phyloP scores from a whole-genome alignment of 2,888 invertebrate species.

The Synergus japonicus region DNA sequence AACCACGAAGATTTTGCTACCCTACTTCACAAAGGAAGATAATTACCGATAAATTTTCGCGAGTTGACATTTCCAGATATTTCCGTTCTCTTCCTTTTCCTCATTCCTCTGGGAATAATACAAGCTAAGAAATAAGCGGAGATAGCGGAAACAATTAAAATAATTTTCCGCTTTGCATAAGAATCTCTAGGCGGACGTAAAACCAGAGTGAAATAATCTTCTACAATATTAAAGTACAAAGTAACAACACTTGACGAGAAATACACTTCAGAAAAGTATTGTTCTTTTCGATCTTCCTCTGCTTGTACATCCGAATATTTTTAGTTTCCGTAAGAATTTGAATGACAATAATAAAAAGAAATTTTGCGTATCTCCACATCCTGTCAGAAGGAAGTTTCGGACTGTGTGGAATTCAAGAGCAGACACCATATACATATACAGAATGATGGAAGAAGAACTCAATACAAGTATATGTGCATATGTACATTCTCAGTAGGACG shows the following conservation, averaged over 20 bases:
- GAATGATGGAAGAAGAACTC: background rate
- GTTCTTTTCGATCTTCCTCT: background rate
- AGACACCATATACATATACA: background rate
- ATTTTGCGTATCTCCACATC: background rate
- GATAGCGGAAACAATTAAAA: conserved; percentile 40
- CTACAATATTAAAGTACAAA: conserved; percentile 14
- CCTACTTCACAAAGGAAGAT: conserved; percentile 47
- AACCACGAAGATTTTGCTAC: conserved; percentile 46
- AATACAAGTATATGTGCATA: background rate
- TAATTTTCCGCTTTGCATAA: conserved; percentile 39
- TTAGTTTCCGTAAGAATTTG: background rate
- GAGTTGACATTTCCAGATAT: conserved; percentile 51
- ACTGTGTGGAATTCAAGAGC: background rate
- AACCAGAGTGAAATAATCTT: conserved; percentile 28
- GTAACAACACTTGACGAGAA: conserved; percentile 25
- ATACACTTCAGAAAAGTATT: background rate
- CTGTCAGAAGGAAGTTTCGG: conserved; percentile 4
- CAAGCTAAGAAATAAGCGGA: conserved; percentile 37
- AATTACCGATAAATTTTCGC: conserved; percentile 54
- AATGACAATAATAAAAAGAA: background rate
- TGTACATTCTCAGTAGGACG: background rate
- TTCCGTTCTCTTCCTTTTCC: conserved; percentile 33
- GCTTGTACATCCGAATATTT: background rate
- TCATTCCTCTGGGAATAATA: conserved; percentile 45
- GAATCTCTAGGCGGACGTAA: conserved; percentile 20